Evolutionary conservation across 1,140 invertebrate genomes (phyloP).

Genomic region (Muscidifurax raptorellus): DNA sequence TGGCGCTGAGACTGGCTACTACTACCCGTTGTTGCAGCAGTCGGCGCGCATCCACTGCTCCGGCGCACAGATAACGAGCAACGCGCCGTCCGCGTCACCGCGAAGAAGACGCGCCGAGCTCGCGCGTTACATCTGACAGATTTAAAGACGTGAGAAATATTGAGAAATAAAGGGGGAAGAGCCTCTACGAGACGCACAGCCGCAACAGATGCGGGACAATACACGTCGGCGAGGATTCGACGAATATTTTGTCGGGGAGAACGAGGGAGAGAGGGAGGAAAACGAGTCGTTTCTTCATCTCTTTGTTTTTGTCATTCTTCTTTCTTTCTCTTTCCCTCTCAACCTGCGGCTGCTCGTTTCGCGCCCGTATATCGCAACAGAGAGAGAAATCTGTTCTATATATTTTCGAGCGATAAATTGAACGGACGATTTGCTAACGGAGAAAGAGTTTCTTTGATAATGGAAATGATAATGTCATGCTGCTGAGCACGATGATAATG

Average conservation of each 20-base stretch:
- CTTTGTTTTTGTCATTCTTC: background rate
- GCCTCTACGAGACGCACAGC: conserved; percentile 18
- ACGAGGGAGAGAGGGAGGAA: background rate
- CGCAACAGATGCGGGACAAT: background rate
- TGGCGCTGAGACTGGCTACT: background rate
- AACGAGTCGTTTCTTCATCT: background rate
- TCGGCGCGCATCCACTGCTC: background rate
- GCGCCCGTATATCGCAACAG: background rate
- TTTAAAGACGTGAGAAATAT: background rate
- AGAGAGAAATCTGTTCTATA: conserved; percentile 60
- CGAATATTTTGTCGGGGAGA: background rate
- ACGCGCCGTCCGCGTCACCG: background rate
- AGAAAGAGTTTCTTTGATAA: conserved; percentile 62
- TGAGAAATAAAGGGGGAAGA: background rate
- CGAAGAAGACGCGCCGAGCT: background rate
- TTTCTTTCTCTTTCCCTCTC: background rate
- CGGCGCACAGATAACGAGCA: background rate
- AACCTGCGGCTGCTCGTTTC: background rate
- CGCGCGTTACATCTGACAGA: conserved; percentile 29
- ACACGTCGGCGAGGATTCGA: background rate
- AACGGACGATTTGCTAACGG: conserved; percentile 45
- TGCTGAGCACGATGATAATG: too few species aligned
- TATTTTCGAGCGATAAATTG: conserved; percentile 57
- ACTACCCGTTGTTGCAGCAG: background rate
- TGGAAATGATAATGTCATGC: background rate